phyloP scores from a whole-genome alignment of 2,113 vertebrate genomes.

The Salvelinus namaycush region DNA sequence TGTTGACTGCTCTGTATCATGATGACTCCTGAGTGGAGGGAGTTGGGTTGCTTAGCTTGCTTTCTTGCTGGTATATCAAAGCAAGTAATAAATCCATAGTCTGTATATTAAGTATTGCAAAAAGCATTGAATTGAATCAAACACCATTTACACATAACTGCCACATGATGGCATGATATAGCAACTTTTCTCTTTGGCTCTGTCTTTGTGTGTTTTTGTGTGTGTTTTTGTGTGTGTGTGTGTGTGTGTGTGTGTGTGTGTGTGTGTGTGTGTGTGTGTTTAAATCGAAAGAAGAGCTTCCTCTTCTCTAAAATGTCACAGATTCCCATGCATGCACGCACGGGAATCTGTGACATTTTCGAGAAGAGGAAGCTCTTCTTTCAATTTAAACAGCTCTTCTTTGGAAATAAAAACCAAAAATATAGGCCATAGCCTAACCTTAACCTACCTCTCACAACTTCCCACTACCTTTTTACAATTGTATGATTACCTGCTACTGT shows the following conservation, averaged over 20 bases:
- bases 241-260: too few relatives aligned
- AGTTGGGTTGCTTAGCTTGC: not conserved
- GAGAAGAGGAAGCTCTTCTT: too few relatives aligned
- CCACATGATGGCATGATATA: slow-evolving; percentile 6
- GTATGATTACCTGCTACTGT: not conserved
- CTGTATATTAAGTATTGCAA: not conserved
- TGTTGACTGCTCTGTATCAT: slow-evolving; percentile 12
- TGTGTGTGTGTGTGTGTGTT: too few relatives aligned
- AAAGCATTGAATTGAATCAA: not conserved
- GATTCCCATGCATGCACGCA: too few relatives aligned
- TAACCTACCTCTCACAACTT: not conserved
- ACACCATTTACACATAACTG: not conserved
- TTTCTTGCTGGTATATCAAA: not conserved
- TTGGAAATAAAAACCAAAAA: too few relatives aligned
- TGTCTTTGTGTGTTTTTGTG: not conserved
- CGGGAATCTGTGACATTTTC: too few relatives aligned
- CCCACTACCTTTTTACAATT: not conserved
- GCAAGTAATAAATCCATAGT: not conserved
- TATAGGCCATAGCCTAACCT: too few relatives aligned
- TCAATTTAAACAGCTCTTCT: too few relatives aligned
- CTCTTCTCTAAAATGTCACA: too few relatives aligned
- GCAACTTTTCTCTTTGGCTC: not conserved
- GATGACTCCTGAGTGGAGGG: not conserved
- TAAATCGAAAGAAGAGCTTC: too few relatives aligned
- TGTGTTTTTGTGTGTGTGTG: too few relatives aligned